Base-by-base conservation (phyloP, 2,797 vertebrate genomes). In the Florisuga fusca region DNA sequence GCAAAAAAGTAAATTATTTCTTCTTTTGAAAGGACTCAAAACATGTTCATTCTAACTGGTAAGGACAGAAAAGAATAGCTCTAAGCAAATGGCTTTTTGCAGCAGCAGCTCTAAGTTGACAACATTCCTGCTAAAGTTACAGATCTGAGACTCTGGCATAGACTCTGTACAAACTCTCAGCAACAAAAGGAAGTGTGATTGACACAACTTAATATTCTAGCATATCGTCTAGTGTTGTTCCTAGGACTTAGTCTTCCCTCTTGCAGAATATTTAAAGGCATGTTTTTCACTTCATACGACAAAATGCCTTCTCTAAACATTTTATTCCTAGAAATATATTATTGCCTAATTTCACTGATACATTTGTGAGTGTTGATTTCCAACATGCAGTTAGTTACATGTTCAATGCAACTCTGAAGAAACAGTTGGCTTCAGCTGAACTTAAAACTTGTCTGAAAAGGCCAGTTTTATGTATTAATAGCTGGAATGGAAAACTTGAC, bases 301-400 rank as follows among this genome's bases (percentile, higher is more conserved):
- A 75, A 95, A 90, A 67, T 38, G 33, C 7, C 23, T 73, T 64
- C 33, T 19, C 36, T 63, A 66, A 57, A 66, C 36, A 62, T 45
- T 62, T 89, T 72, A 51, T 68, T 86, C 36, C 51, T 79, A 69
- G n/a, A 89, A 73, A 88, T 90, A 72, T 3, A 54, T 27, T n/a
- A 48, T 27, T 45, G 36, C 21, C 4, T 17, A 51, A 5, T 67
- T 76, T 59, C 36, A 54, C 59, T 13, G 4, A 62, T 11, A 27
- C 1, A 41, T 58, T 34, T 67, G 45, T 14, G 84, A 81, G 7
- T 4, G 12, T 2, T 58, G 15, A 26, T 38, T 41, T 66, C 63
- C 19, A 79, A 46, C 18, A 31, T 12, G 3, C 10, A 58, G 16
- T 43, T 31, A 27, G 27, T 38, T 77, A 72, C 9, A 48, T 20